Base-by-base conservation (phyloP, 2,888 invertebrate genomes). In the Phaonia tiefii region DNA sequence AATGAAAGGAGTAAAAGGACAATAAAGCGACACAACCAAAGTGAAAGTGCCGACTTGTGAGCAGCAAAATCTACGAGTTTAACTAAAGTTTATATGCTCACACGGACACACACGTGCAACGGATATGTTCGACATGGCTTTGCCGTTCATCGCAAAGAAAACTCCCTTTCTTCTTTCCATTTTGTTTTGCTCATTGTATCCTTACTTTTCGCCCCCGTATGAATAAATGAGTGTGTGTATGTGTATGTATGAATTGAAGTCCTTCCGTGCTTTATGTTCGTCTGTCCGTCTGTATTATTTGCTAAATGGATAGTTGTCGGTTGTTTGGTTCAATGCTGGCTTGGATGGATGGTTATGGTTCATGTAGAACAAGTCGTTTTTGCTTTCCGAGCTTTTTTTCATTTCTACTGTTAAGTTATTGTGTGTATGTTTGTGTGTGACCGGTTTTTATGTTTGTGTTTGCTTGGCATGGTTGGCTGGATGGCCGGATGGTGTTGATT, bases 401-500 rank as follows among this genome's bases (percentile, higher is more conserved):
- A 60, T 54, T 72, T 31, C n/a, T 1, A 17, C 42, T 46, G 22
- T 71, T 26, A 25, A 15, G 22, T 39, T 11, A 20, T 10, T 69
- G 22, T 51, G 42, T 72, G 46, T 46, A 22, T 58, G 11, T n/a
- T 13, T 63, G 31, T 58, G 15, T 69, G 37, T 20, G 1, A 20
- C 17, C 20, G 20, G 49, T 49, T 17, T 49, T 49, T 49, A 49
- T 49, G 20, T 49, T 49, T 49, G 49, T 78, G 44, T 66, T 46
- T 67, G 67, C 11, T 63, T 39, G 17, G 42, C 69, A n/a, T 13
- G 17, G 39, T 49, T 13, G 13, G 37, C 82, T 85, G 85, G 71
- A 54, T 82, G 73, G 73, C 39, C 85, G 73, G 83, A 83, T 89
- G 89, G 89, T 89, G 89, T 90, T 89, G 89, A 89, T 89, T 89